phyloP scores from a whole-genome alignment of 2,888 invertebrate species.

The Stenoptilia bipunctidactyla region DNA sequence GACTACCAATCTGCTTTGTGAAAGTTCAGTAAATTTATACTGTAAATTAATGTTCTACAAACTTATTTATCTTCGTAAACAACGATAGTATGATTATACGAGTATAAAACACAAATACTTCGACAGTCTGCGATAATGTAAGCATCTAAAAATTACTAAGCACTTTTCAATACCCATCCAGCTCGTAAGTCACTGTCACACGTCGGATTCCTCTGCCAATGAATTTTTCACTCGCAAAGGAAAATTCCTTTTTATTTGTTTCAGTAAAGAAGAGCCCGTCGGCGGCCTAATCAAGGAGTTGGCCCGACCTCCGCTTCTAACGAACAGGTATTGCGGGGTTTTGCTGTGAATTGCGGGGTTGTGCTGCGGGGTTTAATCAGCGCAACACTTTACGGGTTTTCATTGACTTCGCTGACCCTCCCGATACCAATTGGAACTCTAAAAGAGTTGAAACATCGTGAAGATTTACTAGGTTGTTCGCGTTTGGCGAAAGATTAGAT shows the following conservation, averaged over 20 bases:
- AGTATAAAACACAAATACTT: too few relatives aligned
- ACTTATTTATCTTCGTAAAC: too few relatives aligned
- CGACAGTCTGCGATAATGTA: too few relatives aligned
- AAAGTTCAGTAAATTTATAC: too few relatives aligned
- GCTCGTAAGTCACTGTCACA: not conserved
- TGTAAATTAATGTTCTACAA: too few relatives aligned
- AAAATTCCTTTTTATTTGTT: slow-evolving; percentile 54
- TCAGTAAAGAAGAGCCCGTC: slow-evolving; percentile 55
- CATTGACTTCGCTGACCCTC: slow-evolving; percentile 58
- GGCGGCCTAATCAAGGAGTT: slow-evolving; percentile 71
- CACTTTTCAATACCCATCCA: too few relatives aligned
- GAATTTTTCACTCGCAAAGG: too few relatives aligned
- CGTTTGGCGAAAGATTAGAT: too few relatives aligned
- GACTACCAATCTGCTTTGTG: too few relatives aligned
- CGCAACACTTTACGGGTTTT: slow-evolving; percentile 66
- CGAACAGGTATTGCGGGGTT: slow-evolving; percentile 34
- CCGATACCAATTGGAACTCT: slow-evolving; percentile 56
- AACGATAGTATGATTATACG: too few relatives aligned
- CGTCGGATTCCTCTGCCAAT: not conserved
- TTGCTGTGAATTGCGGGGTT: slow-evolving; percentile 17
- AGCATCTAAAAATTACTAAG: too few relatives aligned
- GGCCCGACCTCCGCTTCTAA: slow-evolving; percentile 62
- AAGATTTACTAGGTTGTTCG: too few relatives aligned
- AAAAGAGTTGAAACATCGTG: slow-evolving; percentile 46
- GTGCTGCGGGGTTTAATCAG: slow-evolving; percentile 71